phyloP scores from a whole-genome alignment of 2,888 invertebrate species.

The Apotomis turbidana region DNA sequence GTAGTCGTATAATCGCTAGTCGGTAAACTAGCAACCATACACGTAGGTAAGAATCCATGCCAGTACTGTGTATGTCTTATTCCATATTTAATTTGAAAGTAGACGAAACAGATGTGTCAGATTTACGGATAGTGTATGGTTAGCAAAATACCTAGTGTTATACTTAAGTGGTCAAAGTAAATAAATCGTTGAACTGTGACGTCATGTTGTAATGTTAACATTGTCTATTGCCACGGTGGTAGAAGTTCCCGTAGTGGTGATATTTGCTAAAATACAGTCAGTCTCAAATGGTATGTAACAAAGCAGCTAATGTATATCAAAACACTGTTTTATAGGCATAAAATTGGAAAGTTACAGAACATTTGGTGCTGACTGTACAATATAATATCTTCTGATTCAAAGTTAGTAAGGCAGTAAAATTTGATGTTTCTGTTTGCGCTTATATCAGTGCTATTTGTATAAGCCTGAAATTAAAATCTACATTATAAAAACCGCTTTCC shows the following conservation, averaged over 20 bases:
- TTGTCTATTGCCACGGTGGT: no score
- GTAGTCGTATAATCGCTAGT: slow-evolving; percentile 46
- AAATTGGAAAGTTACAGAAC: no score
- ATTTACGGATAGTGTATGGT: neutral
- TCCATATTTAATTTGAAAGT: neutral
- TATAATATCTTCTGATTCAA: no score
- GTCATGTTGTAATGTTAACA: no score
- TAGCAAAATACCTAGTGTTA: neutral
- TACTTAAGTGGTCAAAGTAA: neutral
- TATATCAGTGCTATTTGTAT: neutral
- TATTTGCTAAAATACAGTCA: neutral
- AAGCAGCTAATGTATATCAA: no score
- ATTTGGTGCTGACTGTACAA: no score
- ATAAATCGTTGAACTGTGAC: neutral
- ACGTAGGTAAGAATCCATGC: neutral
- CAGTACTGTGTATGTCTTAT: neutral
- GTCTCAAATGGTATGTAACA: neutral
- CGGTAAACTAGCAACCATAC: slow-evolving; percentile 17
- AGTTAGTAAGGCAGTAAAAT: no score
- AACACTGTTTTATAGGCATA: no score
- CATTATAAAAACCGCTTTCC: neutral
- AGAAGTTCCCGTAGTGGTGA: neutral
- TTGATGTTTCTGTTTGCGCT: neutral
- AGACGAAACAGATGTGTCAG: neutral
- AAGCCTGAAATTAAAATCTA: neutral